Base-by-base conservation (phyloP, 2,113 vertebrate genomes). In the Brachirus orientalis region DNA sequence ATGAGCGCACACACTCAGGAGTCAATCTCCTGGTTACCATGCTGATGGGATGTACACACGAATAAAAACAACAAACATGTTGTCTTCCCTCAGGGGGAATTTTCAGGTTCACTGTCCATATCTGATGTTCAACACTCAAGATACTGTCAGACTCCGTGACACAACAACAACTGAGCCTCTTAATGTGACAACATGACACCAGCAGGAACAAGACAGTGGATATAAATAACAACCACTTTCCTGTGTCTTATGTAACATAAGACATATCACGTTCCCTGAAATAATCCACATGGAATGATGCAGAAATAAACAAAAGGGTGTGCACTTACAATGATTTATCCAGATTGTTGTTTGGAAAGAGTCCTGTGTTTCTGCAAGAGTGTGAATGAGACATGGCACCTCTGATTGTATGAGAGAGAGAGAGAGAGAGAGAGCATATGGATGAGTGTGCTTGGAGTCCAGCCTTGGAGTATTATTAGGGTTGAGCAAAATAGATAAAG, bases 401-500 rank as follows among this genome's bases (percentile, higher is more conserved):
- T 54, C 48, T 48, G 58, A 55, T 61, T 69, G 66, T 6, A 48
- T 48, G 59, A 51, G 36, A 56, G 57, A 57, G 43, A 44, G 41
- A 44, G 57, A 52, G 47, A 44, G 61, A 41, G 54, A 54, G 16
- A 38, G 52, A 19, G 38, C 33, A 55, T 52, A 65, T 64, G 73
- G 44, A 51, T 71, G 57, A 65, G 63, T 51, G 41, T 52, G 70
- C 37, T 54, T 8, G 54, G 46, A 51, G 45, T 71, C 65, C 69
- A 78, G 65, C 38, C 46, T 66, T 22, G 63, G 59, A 67, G 61
- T 52, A 66, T 52, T 77, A 56, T 67, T 59, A 38, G 60, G 54
- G 66, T 68, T 65, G 58, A 85, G 35, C 69, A 61, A 75, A 75
- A 69, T 58, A 81, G 71, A 77, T 68, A 50, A 77, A 69, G 74